Conservation (phyloP, 1,140 invertebrate species). For the Zaprionus taronus region DNA sequence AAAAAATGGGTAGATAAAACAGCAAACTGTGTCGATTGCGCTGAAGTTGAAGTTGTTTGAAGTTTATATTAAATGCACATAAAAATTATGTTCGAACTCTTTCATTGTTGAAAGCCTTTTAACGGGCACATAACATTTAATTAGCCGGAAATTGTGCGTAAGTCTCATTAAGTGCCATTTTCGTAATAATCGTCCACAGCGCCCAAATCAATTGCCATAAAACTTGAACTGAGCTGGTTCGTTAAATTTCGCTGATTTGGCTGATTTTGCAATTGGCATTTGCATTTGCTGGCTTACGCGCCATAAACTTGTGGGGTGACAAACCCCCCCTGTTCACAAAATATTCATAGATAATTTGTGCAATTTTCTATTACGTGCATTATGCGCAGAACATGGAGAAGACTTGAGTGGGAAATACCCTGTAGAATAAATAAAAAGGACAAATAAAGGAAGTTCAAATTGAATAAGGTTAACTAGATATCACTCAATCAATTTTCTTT, state of each 20-base stretch:
- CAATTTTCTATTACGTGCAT: slow-evolving; percentile 32
- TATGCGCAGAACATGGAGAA: background rate
- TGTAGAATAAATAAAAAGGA: background rate
- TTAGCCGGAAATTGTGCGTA: slow-evolving; percentile 27
- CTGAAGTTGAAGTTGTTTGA: slow-evolving; percentile 10
- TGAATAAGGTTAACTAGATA: background rate
- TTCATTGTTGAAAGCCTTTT: background rate
- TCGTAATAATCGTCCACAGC: slow-evolving; percentile 2
- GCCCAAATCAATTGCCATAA: slow-evolving; percentile 30
- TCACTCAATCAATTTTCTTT: background rate
- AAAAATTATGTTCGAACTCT: background rate
- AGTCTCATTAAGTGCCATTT: slow-evolving; percentile 19
- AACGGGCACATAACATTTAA: slow-evolving; percentile 18
- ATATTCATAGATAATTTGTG: slow-evolving; percentile 35
- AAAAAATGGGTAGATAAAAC: slow-evolving; percentile 41
- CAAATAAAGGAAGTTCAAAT: background rate
- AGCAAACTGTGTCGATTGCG: slow-evolving; percentile 21
- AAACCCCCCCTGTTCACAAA: background rate
- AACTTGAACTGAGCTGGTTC: slow-evolving; percentile 36
- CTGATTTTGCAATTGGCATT: slow-evolving; percentile 27
- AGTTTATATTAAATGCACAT: background rate
- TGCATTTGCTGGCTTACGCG: slow-evolving; percentile 18
- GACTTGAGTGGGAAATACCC: background rate
- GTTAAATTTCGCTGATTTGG: slow-evolving; percentile 46
- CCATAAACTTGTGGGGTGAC: slow-evolving; percentile 25